phyloP scores from a whole-genome alignment of 2,113 vertebrate genomes.

The Hippocampus abdominalis region DNA sequence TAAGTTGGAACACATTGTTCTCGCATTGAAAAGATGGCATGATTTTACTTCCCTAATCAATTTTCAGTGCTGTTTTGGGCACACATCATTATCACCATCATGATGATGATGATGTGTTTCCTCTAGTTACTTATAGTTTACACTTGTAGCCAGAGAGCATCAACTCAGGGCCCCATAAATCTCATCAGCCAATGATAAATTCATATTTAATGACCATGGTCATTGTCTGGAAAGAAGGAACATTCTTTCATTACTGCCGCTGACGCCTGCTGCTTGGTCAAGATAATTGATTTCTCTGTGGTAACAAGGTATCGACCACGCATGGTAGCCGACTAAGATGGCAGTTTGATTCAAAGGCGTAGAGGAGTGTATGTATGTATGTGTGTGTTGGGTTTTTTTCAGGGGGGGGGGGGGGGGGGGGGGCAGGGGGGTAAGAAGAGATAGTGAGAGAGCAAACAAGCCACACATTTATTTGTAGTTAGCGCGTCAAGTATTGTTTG shows the following conservation, averaged over 20 bases:
- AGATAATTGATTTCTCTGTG: conserved; percentile 85
- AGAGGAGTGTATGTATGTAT: conserved; percentile 8
- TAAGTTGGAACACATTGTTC: background rate
- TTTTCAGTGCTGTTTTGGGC: background rate
- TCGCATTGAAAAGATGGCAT: background rate
- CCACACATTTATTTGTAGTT: conserved; percentile 61
- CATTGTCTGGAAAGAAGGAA: conserved; percentile 66
- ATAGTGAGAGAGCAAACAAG: conserved; percentile 33
- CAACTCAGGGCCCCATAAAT: conserved; percentile 57
- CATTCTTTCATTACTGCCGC: conserved; percentile 71
- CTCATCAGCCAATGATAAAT: conserved; percentile 58
- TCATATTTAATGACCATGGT: conserved; percentile 65
- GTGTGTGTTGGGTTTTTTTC: background rate
- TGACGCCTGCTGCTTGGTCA: conserved; percentile 78
- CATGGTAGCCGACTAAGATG: conserved; percentile 65
- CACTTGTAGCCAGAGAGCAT: conserved; percentile 41
- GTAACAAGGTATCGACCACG: conserved; percentile 86
- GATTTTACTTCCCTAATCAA: conserved; percentile 1
- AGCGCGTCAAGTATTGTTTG: conserved; percentile 15
- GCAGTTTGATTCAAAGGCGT: conserved; percentile 65
- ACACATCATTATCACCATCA: conserved; percentile 6
- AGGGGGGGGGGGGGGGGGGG: background rate
- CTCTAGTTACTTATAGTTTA: conserved; percentile 21
- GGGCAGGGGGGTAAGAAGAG: conserved; percentile 37
- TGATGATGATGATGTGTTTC: conserved; percentile 14